These are phyloP conservation scores for Jaculus jaculus DNA, from an alignment of 2,113 vertebrate genomes.

Conservation along the genomic window DNA sequence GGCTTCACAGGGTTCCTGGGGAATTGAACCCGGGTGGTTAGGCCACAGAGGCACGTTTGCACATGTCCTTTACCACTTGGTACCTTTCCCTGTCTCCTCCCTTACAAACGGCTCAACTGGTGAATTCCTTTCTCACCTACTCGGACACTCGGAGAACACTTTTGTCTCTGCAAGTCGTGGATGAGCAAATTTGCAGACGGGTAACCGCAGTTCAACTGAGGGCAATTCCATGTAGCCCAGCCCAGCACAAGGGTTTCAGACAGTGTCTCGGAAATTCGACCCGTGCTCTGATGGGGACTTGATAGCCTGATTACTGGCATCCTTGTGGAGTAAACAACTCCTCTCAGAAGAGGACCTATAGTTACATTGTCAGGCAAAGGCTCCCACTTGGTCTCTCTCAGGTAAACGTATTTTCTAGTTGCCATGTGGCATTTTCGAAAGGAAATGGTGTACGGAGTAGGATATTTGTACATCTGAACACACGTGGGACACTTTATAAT, in stretches of 20 bases:
- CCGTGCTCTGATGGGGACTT: not conserved
- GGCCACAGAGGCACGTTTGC: too few species aligned
- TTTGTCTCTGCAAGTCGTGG: not conserved
- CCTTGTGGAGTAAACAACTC: not conserved
- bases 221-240: not conserved
- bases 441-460: not conserved
- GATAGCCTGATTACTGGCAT: not conserved
- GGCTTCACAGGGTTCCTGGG: too few species aligned
- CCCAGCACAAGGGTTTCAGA: not conserved
- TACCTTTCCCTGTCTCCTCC: not conserved
- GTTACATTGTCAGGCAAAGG: not conserved
- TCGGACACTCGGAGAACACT: not conserved
- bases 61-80: not conserved
- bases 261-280: not conserved
- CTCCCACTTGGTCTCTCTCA: not conserved
- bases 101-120: not conserved
- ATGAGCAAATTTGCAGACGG: not conserved
- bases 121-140: not conserved
- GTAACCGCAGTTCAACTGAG: not conserved
- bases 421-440: not conserved
- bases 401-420: not conserved
- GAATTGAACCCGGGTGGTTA: too few species aligned
- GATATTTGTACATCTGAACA: not conserved
- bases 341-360: not conserved
- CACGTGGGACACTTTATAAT: too few species aligned